Percentiles rank a stretch among this genome's conserved stretches.
Evolutionary conservation across 1,140 invertebrate species (phyloP).

Genomic region (Papilio dardanus): DNA sequence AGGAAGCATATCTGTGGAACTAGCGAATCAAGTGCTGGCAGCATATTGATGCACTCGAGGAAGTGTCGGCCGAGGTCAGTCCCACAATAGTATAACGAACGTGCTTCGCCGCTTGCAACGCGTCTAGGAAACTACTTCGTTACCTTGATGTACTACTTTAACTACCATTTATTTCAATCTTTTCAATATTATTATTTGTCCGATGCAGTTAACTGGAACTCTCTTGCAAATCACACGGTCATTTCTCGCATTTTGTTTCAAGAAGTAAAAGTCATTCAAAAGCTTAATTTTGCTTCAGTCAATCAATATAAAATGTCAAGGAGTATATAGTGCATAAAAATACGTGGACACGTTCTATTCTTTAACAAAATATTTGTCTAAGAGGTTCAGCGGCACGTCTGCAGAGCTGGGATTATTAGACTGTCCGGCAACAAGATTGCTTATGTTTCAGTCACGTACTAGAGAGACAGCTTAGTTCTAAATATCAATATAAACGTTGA

Average conservation of each 20-base stretch:
- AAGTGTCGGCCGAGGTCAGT: slow-evolving; percentile 17
- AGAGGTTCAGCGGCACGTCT: neutral
- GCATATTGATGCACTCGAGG: slow-evolving; percentile 12
- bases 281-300: too few relatives aligned
- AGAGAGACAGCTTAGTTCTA: slow-evolving; percentile 31
- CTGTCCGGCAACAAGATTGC: slow-evolving; percentile 34
- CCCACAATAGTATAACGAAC: slow-evolving; percentile 28
- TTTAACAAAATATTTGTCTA: neutral
- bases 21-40: neutral
- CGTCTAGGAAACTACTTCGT: slow-evolving; percentile 20
- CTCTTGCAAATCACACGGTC: too few relatives aligned
- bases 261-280: too few relatives aligned
- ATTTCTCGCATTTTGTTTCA: too few relatives aligned
- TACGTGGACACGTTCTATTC: neutral
- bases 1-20: neutral
- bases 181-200: neutral
- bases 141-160: slow-evolving; percentile 1
- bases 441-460: slow-evolving; percentile 53
- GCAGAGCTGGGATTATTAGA: slow-evolving; percentile 47
- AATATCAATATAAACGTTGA: slow-evolving; percentile 23
- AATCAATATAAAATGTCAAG: too few relatives aligned
- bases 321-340: neutral
- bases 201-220: neutral
- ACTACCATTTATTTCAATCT: neutral
- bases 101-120: slow-evolving; percentile 20